Conservation (phyloP, 2,797 vertebrate species). For the Phataginus tricuspis region DNA sequence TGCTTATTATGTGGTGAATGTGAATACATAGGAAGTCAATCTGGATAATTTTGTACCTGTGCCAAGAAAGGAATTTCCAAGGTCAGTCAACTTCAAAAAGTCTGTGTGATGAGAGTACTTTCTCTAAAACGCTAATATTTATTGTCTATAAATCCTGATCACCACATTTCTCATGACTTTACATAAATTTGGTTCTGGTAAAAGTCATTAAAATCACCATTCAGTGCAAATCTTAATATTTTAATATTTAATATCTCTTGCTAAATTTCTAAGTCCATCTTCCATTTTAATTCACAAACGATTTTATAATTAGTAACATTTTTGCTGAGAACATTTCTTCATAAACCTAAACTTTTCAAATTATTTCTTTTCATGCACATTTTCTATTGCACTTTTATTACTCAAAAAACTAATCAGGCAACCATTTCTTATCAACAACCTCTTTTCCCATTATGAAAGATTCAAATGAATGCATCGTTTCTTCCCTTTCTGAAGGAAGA, state of each 20-base stretch:
- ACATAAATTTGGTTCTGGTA: neutral
- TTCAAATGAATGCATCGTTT: neutral
- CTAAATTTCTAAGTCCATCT: constrained; percentile 13
- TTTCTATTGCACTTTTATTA: constrained; percentile 35
- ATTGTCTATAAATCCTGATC: neutral
- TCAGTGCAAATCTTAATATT: neutral
- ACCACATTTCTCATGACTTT: neutral
- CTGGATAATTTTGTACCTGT: constrained; percentile 6
- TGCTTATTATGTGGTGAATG: constrained; percentile 47
- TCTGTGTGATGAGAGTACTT: neutral
- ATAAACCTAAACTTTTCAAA: neutral
- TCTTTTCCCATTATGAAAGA: neutral
- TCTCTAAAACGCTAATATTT: neutral
- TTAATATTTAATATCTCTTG: neutral
- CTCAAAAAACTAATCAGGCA: neutral
- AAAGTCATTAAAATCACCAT: constrained; percentile 21
- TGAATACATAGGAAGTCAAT: neutral
- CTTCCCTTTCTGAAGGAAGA: neutral
- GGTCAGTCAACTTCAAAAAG: neutral
- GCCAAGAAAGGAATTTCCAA: constrained; percentile 30
- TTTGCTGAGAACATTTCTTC: constrained; percentile 9
- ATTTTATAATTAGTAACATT: constrained; percentile 15
- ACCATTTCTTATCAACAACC: neutral
- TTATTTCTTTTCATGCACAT: neutral
- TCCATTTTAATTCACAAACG: neutral